phyloP scores from a whole-genome alignment of 2,888 invertebrate species.

The Tenodera sinensis region DNA sequence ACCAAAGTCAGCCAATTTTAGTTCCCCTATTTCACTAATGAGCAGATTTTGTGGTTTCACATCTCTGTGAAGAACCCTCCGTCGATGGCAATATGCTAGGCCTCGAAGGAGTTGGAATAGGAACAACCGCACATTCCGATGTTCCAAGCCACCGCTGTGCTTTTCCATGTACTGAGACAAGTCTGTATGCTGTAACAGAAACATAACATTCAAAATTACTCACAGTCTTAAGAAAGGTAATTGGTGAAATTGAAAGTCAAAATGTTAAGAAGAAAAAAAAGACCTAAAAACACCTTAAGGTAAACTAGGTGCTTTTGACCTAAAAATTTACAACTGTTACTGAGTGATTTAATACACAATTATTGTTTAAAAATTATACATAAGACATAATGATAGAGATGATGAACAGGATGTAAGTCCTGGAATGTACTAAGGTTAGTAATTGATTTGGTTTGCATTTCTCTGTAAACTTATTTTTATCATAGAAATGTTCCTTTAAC shows the following conservation, averaged over 20 bases:
- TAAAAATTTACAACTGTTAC: no score
- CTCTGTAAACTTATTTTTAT: no score
- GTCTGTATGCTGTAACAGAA: slow-evolving; percentile 80
- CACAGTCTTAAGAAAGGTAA: neutral
- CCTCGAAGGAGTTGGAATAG: slow-evolving; percentile 96
- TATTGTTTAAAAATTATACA: no score
- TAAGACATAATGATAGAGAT: no score
- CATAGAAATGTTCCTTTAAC: no score
- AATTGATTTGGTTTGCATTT: no score
- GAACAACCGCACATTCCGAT: slow-evolving; percentile 91
- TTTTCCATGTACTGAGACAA: slow-evolving; percentile 97
- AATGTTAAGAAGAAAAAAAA: neutral
- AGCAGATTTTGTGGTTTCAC: slow-evolving; percentile 98
- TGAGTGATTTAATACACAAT: no score
- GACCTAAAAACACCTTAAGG: neutral
- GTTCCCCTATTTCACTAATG: slow-evolving; percentile 93
- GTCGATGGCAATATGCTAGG: slow-evolving; percentile 92
- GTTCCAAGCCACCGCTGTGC: slow-evolving; percentile 81
- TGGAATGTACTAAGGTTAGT: no score
- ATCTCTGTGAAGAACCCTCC: slow-evolving; percentile 93
- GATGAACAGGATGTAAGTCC: no score
- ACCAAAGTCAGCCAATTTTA: slow-evolving; percentile 96
- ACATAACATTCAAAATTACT: neutral
- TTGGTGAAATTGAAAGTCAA: neutral
- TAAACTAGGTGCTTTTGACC: no score